These are phyloP conservation scores for Agrochola lychnidis DNA, from an alignment of 2,888 invertebrate genomes.

Conservation along the genomic window DNA sequence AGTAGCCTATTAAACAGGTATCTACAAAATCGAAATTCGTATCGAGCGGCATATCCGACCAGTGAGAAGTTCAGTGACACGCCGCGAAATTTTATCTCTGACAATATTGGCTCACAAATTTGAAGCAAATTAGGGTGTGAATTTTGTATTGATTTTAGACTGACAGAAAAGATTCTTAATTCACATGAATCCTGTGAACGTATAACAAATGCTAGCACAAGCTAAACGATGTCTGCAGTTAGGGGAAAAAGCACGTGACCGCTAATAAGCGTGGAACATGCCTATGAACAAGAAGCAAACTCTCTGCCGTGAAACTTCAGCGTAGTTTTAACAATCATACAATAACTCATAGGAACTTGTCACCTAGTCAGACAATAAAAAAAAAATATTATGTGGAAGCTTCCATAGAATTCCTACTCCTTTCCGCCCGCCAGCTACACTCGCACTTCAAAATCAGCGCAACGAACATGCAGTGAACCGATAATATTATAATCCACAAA, in stretches of 20 bases:
- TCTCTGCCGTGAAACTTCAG: not conserved
- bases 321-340: not conserved
- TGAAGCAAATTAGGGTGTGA: not conserved
- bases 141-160: not conserved
- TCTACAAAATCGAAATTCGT: not conserved
- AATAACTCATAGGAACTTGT: not conserved
- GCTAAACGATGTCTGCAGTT: not conserved
- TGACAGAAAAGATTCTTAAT: not conserved
- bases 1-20: not conserved
- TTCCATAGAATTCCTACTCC: no score
- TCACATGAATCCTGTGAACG: not conserved
- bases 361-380: no score
- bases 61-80: no score
- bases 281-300: not conserved
- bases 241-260: not conserved
- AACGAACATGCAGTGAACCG: no score
- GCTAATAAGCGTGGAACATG: slow-evolving; percentile 2
- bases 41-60: not conserved
- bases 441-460: no score
- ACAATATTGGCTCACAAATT: not conserved
- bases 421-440: no score
- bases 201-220: not conserved
- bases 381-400: no score
- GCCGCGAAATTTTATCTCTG: not conserved
- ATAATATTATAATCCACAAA: no score